Conservation (phyloP, 2,888 invertebrate species). For the Tholera decimalis region DNA sequence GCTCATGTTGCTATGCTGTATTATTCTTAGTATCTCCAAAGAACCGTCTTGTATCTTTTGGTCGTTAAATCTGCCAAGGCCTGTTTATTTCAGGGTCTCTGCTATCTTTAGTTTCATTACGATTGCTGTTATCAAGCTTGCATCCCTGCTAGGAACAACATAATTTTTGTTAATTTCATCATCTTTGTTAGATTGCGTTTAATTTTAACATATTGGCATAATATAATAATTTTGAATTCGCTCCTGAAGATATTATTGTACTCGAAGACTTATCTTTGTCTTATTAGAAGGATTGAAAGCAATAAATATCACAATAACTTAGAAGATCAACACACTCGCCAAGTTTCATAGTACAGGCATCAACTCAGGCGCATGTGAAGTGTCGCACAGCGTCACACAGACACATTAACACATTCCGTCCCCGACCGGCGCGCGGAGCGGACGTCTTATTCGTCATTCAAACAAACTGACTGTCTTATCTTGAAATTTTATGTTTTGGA, state of each 20-base stretch:
- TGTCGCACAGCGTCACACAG: constrained; percentile 67
- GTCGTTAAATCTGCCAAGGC: constrained; percentile 9
- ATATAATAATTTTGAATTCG: background rate
- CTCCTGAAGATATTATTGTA: too few relatives aligned
- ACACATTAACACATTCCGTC: constrained; percentile 81
- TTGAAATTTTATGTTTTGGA: constrained; percentile 74
- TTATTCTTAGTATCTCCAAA: background rate
- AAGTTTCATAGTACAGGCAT: constrained; percentile 64
- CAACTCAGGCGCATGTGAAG: constrained; percentile 79
- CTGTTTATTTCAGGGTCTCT: constrained; percentile 18
- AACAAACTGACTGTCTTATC: constrained; percentile 69
- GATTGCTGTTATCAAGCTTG: constrained; percentile 26
- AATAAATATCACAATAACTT: constrained; percentile 26
- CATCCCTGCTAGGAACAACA: constrained; percentile 15
- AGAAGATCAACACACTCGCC: constrained; percentile 22
- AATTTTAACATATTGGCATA: background rate
- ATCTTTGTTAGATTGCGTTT: constrained; percentile 16
- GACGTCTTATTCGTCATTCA: constrained; percentile 68
- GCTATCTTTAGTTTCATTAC: constrained; percentile 24
- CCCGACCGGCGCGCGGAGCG: constrained; percentile 70
- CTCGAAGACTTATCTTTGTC: background rate
- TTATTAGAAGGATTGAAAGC: constrained; percentile 3
- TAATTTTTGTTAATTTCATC: constrained; percentile 33
- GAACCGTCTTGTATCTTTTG: background rate
- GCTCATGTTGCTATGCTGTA: constrained; percentile 17